Percentiles rank a stretch among this genome's conserved stretches.
phyloP scores from a whole-genome alignment of 2,113 vertebrate genomes.

The Nyctereutes procyonoides region DNA sequence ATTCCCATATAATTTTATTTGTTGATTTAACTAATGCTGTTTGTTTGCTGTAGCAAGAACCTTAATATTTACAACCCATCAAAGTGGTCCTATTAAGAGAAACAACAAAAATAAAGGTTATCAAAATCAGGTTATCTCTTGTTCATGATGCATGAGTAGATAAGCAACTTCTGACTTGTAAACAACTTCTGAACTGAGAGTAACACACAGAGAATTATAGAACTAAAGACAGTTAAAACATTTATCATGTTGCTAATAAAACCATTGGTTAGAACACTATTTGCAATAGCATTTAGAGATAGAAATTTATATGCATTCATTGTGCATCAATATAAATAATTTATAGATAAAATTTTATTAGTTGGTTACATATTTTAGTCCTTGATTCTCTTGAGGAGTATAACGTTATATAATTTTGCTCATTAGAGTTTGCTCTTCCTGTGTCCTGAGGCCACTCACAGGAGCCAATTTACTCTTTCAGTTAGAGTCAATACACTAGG shows the following conservation, averaged over 20 bases:
- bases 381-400: not conserved
- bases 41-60: not conserved
- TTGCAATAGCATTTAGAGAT: slow-evolving; percentile 19
- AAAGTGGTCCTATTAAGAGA: not conserved
- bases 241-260: slow-evolving; percentile 34
- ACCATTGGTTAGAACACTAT: not conserved
- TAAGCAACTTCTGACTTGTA: not conserved
- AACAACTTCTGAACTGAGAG: not conserved
- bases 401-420: slow-evolving; percentile 2
- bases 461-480: slow-evolving; percentile 20
- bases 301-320: not conserved
- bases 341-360: slow-evolving; percentile 21
- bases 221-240: not conserved
- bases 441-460: not conserved
- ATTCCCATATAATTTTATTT: not conserved
- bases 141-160: not conserved
- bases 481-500: slow-evolving; percentile 47
- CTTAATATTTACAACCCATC: not conserved
- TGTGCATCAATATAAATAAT: slow-evolving; percentile 49
- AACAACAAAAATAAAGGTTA: not conserved
- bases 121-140: not conserved
- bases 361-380: not conserved
- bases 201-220: not conserved
- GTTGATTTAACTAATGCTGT: not conserved
- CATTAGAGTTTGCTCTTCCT: not conserved